Conservation (phyloP, 2,888 invertebrate species). For the Amaurobius ferox region DNA sequence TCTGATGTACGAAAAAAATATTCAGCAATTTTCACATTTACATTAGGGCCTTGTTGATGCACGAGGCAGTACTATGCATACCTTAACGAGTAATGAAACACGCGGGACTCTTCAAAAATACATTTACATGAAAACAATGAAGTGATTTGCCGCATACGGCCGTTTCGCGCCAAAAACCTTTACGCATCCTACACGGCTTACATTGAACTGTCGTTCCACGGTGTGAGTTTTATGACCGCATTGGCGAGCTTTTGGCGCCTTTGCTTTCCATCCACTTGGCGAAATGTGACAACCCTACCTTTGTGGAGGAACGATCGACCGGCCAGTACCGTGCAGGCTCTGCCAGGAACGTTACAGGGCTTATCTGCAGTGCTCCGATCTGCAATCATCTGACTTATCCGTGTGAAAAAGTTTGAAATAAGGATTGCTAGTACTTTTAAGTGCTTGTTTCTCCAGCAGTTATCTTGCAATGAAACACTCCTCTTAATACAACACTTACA, state of each 20-base stretch:
- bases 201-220: constrained; percentile 24
- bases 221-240: constrained; percentile 46
- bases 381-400: constrained; percentile 21
- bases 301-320: constrained; percentile 66
- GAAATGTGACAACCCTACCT: constrained; percentile 70
- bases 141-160: constrained; percentile 59
- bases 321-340: constrained; percentile 59
- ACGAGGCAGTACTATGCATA: constrained; percentile 37
- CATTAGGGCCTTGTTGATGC: constrained; percentile 12
- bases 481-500: not conserved
- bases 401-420: not conserved
- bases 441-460: not conserved
- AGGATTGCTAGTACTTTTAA: not conserved
- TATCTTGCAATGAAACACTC: not conserved
- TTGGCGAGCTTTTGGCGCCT: constrained; percentile 57
- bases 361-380: constrained; percentile 54
- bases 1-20: not conserved
- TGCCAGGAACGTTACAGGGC: constrained; percentile 52
- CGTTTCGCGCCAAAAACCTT: constrained; percentile 35
- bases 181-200: constrained; percentile 4
- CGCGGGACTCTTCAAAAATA: constrained; percentile 57
- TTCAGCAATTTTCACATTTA: not conserved
- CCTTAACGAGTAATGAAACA: constrained; percentile 1
- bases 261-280: constrained; percentile 30
- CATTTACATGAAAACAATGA: constrained; percentile 65